Percentiles rank a stretch among this genome's conserved stretches.
Evolutionary conservation across 2,797 vertebrate genomes (phyloP).

Genomic region (Pipistrellus pygmaeus): DNA sequence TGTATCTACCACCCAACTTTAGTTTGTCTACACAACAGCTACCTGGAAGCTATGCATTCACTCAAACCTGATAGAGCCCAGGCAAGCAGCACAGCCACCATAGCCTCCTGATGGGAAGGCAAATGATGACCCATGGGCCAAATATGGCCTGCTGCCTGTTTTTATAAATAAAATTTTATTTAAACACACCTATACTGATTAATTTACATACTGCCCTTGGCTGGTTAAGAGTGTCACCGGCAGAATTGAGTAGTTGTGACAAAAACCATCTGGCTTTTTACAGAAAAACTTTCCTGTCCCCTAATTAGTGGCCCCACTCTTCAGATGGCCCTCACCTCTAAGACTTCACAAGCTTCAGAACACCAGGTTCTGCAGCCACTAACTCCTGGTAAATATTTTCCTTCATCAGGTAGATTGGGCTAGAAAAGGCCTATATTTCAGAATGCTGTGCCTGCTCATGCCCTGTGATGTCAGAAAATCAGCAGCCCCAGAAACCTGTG

Average conservation of each 20-base stretch:
- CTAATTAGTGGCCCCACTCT: background rate
- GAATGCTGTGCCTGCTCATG: background rate
- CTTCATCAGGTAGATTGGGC: background rate
- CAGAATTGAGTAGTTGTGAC: background rate
- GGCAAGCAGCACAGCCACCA: background rate
- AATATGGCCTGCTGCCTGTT: background rate
- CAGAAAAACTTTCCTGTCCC: background rate
- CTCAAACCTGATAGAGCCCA: too few species aligned
- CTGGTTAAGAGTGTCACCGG: background rate
- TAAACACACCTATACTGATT: background rate
- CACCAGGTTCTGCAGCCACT: rapidly evolving
- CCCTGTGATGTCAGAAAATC: background rate
- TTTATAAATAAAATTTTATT: background rate
- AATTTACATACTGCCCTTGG: background rate
- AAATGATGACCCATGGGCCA: background rate
- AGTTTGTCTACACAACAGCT: background rate
- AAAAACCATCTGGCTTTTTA: background rate
- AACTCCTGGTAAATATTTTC: background rate
- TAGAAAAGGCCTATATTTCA: background rate
- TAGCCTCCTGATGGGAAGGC: rapidly evolving
- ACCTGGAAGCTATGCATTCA: background rate
- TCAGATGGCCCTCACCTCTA: background rate
- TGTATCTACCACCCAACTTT: background rate
- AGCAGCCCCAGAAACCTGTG: background rate
- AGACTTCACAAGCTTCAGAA: background rate